Conservation (phyloP, 2,888 invertebrate genomes). For the Netelia fuscicornis region DNA sequence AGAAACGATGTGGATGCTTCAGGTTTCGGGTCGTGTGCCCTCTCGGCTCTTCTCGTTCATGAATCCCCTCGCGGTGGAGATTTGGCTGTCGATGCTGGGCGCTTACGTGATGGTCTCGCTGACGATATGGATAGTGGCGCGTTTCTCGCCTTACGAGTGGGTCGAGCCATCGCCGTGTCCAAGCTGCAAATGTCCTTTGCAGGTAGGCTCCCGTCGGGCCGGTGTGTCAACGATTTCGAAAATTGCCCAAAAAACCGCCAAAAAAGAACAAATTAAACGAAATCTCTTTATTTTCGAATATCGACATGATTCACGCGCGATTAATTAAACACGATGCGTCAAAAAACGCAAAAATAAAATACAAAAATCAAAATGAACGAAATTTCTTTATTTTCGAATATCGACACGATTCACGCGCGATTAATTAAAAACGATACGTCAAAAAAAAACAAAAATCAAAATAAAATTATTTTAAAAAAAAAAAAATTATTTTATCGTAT, state of each 20-base stretch:
- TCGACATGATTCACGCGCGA: not conserved
- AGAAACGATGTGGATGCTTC: conserved; percentile 74
- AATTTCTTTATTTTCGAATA: conserved; percentile 28
- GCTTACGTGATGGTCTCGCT: conserved; percentile 93
- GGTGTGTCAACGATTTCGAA: conserved; percentile 69
- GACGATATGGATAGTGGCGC: conserved; percentile 93
- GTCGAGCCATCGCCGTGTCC: conserved; percentile 88
- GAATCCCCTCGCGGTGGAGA: conserved; percentile 93
- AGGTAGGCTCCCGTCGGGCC: conserved; percentile 80
- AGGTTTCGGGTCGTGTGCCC: conserved; percentile 88
- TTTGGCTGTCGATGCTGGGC: conserved; percentile 92
- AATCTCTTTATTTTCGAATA: conserved; percentile 28
- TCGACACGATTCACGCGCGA: not conserved
- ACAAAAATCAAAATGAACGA: not conserved
- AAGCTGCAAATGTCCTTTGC: conserved; percentile 85
- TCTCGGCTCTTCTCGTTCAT: conserved; percentile 93
- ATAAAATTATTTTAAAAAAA: no score
- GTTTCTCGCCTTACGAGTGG: conserved; percentile 95
- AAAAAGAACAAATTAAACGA: not conserved
- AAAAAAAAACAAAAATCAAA: not conserved
- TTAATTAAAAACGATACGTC: no score
- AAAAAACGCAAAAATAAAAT: not conserved
- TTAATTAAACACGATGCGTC: not conserved
- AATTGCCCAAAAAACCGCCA: not conserved
- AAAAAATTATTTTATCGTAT: not conserved